Conservation (phyloP, 2,797 vertebrate species). For the Pseudochirops cupreus region DNA sequence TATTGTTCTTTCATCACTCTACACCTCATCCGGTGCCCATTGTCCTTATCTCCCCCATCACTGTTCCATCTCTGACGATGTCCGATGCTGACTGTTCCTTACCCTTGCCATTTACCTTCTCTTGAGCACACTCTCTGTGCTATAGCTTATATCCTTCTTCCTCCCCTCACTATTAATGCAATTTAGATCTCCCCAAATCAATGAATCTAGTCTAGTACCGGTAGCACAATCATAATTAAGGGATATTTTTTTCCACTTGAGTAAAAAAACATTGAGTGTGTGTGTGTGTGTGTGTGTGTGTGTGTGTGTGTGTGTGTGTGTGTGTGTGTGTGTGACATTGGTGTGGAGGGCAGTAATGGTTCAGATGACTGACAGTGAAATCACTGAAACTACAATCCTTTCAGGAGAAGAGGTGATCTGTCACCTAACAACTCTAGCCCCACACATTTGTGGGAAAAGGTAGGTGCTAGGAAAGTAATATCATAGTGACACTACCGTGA, state of each 20-base stretch:
- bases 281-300: background rate
- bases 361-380: background rate
- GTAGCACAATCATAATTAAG: background rate
- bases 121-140: background rate
- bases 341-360: background rate
- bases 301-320: background rate
- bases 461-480: background rate
- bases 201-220: background rate
- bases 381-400: background rate
- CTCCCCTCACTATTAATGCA: background rate
- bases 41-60: background rate
- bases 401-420: background rate
- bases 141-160: background rate
- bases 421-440: background rate
- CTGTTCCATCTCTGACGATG: background rate
- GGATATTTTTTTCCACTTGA: background rate
- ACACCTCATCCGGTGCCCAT: background rate
- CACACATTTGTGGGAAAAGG: background rate
- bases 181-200: background rate
- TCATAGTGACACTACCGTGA: background rate
- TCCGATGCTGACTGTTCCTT: background rate
- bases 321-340: background rate
- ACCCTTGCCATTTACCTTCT: background rate
- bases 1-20: background rate
- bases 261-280: background rate